Evolutionary conservation across 37 sponge, comb jelly and placozoan species (phyloP).

Genomic region (Bolinopsis microptera): DNA sequence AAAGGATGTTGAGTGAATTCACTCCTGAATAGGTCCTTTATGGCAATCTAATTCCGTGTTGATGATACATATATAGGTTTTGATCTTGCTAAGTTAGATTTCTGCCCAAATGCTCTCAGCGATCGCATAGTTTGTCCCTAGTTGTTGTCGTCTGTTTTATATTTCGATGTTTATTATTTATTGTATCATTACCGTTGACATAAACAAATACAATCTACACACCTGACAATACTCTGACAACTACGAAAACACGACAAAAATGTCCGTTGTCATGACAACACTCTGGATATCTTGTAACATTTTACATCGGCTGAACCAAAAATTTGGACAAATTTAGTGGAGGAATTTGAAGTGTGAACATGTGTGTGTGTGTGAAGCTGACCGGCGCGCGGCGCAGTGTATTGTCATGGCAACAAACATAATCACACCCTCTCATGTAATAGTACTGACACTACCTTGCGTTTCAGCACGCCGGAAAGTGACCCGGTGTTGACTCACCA

Average conservation of each 20-base stretch:
- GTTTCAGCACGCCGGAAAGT: not conserved
- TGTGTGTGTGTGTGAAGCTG: constrained; percentile 7
- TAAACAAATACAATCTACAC: not conserved
- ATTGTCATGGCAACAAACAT: constrained; percentile 11
- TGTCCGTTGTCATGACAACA: not conserved
- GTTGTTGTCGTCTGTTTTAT: too few relatives aligned
- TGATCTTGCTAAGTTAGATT: too few relatives aligned
- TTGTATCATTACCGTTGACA: too few relatives aligned
- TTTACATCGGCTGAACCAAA: not conserved
- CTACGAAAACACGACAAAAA: too few relatives aligned
- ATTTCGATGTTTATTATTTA: too few relatives aligned
- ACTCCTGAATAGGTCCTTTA: too few relatives aligned
- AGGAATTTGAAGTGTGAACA: not conserved
- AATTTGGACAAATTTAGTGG: not conserved
- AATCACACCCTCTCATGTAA: not conserved
- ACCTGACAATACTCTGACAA: not conserved
- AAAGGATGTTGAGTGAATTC: too few relatives aligned
- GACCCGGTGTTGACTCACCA: constrained; percentile 5
- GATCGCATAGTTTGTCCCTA: too few relatives aligned
- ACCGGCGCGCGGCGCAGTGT: not conserved
- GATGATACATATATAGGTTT: too few relatives aligned
- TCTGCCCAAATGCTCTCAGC: too few relatives aligned
- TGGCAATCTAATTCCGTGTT: too few relatives aligned
- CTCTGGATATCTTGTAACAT: not conserved
- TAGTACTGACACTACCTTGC: not conserved